Evolutionary conservation across 2,888 invertebrate species (phyloP), one percentile per base, ranked within the genome.

Genomic region (Hypomecis atomaria): DNA sequence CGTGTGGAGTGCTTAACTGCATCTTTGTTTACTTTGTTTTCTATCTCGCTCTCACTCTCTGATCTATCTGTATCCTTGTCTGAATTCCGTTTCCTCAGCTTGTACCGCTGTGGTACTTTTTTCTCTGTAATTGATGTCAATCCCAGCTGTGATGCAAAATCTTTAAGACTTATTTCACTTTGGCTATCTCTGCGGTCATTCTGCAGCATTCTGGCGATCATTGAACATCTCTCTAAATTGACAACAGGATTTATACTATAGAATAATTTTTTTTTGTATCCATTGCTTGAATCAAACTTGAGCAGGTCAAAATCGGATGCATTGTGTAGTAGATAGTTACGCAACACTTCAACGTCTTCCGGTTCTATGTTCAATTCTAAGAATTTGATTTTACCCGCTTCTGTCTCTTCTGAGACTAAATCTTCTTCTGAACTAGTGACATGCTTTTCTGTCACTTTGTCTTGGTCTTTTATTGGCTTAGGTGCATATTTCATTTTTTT

Each of bases 171-270:
- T 0, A 65, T 45, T 0, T 56, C 63, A 10, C 40, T 52, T 11
- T 50, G 58, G 34, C 49, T 62, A 10, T 65, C 61, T 34, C 11
- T 65, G 5, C 43, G 23, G 23, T 23, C 23, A 23, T 23, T 23
- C 23, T 23, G 54, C 40, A 76, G 62, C 71, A 72, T 71, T 6
- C 54, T 59, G 11, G 62, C 76, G 3, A 86, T 76, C 0, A 49
- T 68, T 6, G 65, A 42, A 53, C 81, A 81, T 0, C 78, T 75
- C 62, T 71, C 71, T 0, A 87, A 40, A 5, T 52, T 48, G 6
- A 89, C 88, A 0, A 88, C 67, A 3, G 89, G 89, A 63, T 88
- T 85, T 40, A 89, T 75, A 5, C 72, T 71, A 69, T 82, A 85
- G 67, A 88, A 78, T 38, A 65, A 68, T 13, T 58, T 43, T 9